phyloP scores from a whole-genome alignment of 1,140 invertebrate genomes.

The Matsumurasca onukii region DNA sequence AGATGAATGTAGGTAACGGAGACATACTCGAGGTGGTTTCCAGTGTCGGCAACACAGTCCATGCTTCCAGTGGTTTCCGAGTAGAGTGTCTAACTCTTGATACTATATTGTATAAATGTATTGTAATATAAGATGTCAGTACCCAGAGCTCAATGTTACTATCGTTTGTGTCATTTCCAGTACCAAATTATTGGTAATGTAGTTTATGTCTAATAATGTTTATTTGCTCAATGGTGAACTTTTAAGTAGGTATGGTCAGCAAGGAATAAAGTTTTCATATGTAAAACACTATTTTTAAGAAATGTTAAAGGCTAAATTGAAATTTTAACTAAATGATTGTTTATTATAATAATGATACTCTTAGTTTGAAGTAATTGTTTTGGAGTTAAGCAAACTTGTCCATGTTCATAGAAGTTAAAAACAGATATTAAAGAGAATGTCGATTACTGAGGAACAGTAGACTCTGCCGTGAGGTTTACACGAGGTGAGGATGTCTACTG shows the following conservation, averaged over 20 bases:
- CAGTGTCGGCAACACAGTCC: not conserved
- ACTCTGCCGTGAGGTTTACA: too few species aligned
- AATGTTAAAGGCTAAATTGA: too few species aligned
- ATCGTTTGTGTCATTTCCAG: constrained; percentile 3
- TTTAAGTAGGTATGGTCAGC: not conserved
- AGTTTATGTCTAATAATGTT: constrained; percentile 19
- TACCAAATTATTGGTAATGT: constrained; percentile 2
- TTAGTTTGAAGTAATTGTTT: too few species aligned
- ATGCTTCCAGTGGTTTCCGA: constrained; percentile 13
- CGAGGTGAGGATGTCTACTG: too few species aligned
- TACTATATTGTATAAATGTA: not conserved
- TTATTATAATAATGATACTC: too few species aligned
- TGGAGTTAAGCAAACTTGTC: too few species aligned
- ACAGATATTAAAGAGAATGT: too few species aligned
- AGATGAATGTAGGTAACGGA: not conserved
- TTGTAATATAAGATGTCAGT: not conserved
- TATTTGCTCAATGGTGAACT: constrained; percentile 20
- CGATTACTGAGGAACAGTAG: too few species aligned
- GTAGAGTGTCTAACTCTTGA: constrained; percentile 21
- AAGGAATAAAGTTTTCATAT: constrained; percentile 23
- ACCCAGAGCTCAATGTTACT: constrained; percentile 13
- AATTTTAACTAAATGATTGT: too few species aligned
- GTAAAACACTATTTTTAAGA: too few species aligned
- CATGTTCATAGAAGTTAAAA: too few species aligned
- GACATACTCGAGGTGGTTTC: not conserved